Evolutionary conservation across 1,140 invertebrate genomes (phyloP), one percentile per base, ranked within the genome.

Genomic region (Pectinophora gossypiella): DNA sequence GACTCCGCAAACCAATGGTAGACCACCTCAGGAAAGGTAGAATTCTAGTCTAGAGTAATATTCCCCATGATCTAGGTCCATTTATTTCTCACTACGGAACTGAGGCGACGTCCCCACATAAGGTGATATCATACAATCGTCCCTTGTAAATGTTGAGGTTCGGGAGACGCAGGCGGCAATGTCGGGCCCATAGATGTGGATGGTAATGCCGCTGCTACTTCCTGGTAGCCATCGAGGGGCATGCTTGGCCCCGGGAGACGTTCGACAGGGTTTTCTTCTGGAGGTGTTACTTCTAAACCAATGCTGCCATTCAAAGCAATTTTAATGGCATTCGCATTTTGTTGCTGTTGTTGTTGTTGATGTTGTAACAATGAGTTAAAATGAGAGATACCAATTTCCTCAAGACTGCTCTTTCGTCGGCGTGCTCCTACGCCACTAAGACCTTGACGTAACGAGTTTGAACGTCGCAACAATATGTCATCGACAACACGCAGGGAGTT

Each of bases 61-160:
- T 32, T 32, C n/a, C n/a, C n/a, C n/a, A n/a, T 22, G 40, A 48
- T 48, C 61, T 90, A 92, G 67, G 91, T 90, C 91, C 92, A 92
- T 71, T 92, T 93, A 68, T 93, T 94, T 78, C 91, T 89, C 47
- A 91, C 73, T 51, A 89, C 90, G 87, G 91, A 90, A 85, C 91
- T 91, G 62, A 91, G 87, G 85, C 94, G 91, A 85, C 94, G 93
- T 91, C 94, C 94, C 94, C 94, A 95, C 94, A 95, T 95, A 38
- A 95, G 93, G 90, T 95, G 92, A 90, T 95, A 95, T 96, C 94
- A 96, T 95, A 96, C 95, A 76, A 96, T 95, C 72, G 95, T 96
- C 58, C 95, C 95, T 84, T 95, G 94, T 52, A 96, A 86, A 67
- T 95, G 93, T 67, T 94, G 93, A 1, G 93, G 91, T 68, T 94